Evolutionary conservation across 2,888 invertebrate species (phyloP).

Genomic region (Nomada fabriciana): DNA sequence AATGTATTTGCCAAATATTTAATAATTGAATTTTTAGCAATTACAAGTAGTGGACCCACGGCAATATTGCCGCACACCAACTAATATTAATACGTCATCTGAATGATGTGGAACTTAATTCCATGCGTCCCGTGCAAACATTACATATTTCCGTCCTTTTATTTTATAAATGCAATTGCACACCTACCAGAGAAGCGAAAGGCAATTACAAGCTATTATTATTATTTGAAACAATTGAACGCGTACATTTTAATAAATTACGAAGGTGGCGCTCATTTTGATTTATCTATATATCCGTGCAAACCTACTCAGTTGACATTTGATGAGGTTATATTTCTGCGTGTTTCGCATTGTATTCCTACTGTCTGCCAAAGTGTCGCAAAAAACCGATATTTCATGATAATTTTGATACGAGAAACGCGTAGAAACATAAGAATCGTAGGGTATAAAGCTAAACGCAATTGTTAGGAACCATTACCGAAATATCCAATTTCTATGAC

Average conservation of each 20-base stretch:
- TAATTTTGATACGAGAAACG: conserved; percentile 5
- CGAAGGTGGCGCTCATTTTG: conserved; percentile 57
- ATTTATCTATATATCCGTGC: conserved; percentile 37
- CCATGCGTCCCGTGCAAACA: conserved; percentile 24
- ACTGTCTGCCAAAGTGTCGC: not conserved
- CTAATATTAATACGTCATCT: conserved; percentile 37
- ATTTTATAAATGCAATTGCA: not conserved
- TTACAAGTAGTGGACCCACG: not conserved
- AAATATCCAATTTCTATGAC: conserved; percentile 51
- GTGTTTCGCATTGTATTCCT: conserved; percentile 28
- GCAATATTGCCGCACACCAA: too few relatives aligned
- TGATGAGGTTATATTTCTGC: conserved; percentile 59
- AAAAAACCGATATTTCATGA: conserved; percentile 21
- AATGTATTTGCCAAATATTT: not conserved
- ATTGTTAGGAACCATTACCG: conserved; percentile 26
- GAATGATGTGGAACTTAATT: conserved; percentile 48
- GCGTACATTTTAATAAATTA: conserved; percentile 22
- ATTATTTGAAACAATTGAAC: conserved; percentile 9
- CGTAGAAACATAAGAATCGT: not conserved
- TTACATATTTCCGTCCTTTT: not conserved
- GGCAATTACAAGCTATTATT: not conserved
- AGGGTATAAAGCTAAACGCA: not conserved
- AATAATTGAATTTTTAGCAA: not conserved
- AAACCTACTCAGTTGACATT: conserved; percentile 52
- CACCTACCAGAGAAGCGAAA: not conserved